Evolutionary conservation across 2,113 vertebrate genomes (phyloP).

Genomic region (Scophthalmus maximus): DNA sequence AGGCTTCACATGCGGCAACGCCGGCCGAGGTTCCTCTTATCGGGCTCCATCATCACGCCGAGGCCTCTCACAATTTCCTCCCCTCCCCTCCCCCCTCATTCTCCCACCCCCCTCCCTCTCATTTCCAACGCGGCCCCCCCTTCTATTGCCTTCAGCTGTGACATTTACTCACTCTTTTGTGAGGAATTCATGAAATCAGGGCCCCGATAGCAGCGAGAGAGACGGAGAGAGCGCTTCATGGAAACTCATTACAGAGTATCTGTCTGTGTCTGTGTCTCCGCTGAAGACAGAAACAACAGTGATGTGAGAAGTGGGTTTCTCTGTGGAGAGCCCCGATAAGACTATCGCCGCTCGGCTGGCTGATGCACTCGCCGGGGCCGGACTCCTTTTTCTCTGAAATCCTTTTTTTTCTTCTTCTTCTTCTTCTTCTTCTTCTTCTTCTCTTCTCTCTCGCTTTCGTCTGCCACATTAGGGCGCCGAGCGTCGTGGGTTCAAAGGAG

Average conservation of each 20-base stretch:
- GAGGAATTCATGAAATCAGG: conserved; percentile 77
- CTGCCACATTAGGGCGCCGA: conserved; percentile 65
- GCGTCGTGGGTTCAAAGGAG: conserved; percentile 53
- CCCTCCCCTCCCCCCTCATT: background rate
- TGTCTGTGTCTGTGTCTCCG: conserved; percentile 64
- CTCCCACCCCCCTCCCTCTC: conserved; percentile 54
- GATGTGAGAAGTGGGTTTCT: conserved; percentile 75
- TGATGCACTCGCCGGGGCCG: conserved; percentile 67
- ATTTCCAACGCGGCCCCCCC: conserved; percentile 50
- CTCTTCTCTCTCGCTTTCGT: conserved; percentile 63
- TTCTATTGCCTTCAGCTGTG: conserved; percentile 64
- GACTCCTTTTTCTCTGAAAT: conserved; percentile 64
- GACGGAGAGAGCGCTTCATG: conserved; percentile 67
- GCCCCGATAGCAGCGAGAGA: conserved; percentile 64
- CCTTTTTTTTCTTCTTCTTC: conserved; percentile 23
- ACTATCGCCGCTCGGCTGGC: conserved; percentile 69
- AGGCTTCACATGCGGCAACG: conserved; percentile 57
- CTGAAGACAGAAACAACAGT: conserved; percentile 70
- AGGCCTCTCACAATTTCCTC: conserved; percentile 63
- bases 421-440: conserved; percentile 44
- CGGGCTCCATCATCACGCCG: conserved; percentile 60
- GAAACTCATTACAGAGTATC: conserved; percentile 77
- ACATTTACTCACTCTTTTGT: conserved; percentile 77
- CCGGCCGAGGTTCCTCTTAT: conserved; percentile 64
- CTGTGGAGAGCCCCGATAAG: conserved; percentile 78